Evolutionary conservation across 2,113 vertebrate genomes (phyloP), one percentile per base, ranked within the genome.

Genomic region (Oplegnathus fasciatus): DNA sequence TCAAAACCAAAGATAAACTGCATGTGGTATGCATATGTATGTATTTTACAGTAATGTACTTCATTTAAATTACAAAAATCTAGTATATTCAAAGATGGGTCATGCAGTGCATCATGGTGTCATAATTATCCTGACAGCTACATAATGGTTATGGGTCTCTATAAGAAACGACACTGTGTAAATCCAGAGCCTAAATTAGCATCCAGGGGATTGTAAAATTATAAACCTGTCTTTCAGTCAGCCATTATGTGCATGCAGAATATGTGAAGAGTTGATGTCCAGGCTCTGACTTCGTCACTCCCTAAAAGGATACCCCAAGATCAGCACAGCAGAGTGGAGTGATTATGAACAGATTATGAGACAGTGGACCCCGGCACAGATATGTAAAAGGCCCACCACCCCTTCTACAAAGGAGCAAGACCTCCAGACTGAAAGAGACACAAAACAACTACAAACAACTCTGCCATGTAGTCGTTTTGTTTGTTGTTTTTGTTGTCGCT

Each of bases 101-200:
- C 77, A 61, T 44, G 71, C 13, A 57, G 24, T 48, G 40, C 26
- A 46, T 42, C 48, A 46, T 57, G 22, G 6, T 6, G 14, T 30
- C 13, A 28, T 75, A 67, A 75, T 75, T 52, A 48, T 67, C 28
- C 61, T 58, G 54, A 69, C 72, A 76, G 30, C 69, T 24, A 52
- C 26, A 60, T 50, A 52, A 42, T 58, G 52, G 28, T 37, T 75
- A 37, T 52, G 18, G 4, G 34, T 66, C n/a, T 37, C 22, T 32
- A 0, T 30, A 44, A 44, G 26, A 80, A 42, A 70, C 28, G 17
- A 9, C 44, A 32, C 73, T 0, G 46, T 52, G 72, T 65, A 46
- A 58, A 75, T 74, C 26, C 70, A 74, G 40, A 75, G 32, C 17
- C n/a, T 61, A 54, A 50, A 75, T 40, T 42, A 61, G 22, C n/a